Conservation (phyloP, 2,113 vertebrate species). For the Gallinago media region DNA sequence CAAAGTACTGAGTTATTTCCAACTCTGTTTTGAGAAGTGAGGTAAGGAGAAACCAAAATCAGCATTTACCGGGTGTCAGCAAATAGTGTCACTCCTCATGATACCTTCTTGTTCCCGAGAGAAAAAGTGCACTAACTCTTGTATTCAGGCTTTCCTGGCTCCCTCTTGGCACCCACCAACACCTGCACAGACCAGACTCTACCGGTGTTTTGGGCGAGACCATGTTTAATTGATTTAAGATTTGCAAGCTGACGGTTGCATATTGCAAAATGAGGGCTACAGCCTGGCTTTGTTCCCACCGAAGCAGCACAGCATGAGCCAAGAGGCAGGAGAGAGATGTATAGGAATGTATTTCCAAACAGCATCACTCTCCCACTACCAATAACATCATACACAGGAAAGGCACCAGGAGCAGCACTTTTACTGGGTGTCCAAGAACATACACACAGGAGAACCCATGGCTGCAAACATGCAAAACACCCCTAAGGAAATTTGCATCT, state of each 20-base stretch:
- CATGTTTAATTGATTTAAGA: background rate
- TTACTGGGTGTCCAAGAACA: background rate
- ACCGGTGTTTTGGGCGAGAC: background rate
- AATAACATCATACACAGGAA: rapidly evolving
- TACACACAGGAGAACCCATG: background rate
- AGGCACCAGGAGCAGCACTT: background rate
- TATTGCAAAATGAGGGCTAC: background rate
- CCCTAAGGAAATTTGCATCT: background rate
- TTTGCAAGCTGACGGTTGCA: background rate
- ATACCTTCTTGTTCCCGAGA: background rate
- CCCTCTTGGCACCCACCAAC: background rate
- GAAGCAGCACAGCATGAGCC: background rate
- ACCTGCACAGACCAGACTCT: background rate
- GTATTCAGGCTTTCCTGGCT: background rate
- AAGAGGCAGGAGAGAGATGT: background rate
- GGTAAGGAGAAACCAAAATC: background rate
- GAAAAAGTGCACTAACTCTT: background rate
- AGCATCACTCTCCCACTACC: background rate
- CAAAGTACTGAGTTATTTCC: conserved; percentile 6
- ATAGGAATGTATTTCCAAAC: background rate
- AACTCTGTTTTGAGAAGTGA: background rate
- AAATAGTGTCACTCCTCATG: background rate
- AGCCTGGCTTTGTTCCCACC: background rate
- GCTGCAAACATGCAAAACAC: background rate
- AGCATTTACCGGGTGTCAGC: background rate